Conservation (phyloP, 92 coral and sea anemone genomes). For the Parazoanthus atlanticus region DNA sequence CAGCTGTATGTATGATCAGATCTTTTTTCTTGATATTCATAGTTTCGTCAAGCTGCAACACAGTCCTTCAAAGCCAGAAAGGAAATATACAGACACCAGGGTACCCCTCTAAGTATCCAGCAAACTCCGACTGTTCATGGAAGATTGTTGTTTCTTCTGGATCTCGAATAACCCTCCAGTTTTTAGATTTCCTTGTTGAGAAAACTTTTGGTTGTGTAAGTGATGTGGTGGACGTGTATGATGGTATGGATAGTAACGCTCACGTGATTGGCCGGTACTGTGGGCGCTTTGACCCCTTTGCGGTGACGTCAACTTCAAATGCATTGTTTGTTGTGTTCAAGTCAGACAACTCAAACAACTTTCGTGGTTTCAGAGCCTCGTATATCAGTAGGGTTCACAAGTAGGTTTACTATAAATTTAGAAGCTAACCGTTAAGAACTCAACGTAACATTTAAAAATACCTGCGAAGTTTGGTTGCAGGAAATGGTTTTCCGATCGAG, state of each 20-base stretch:
- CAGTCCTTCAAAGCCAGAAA: constrained; percentile 37
- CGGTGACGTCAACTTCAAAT: constrained; percentile 58
- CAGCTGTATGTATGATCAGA: too few relatives aligned
- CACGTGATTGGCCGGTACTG: constrained; percentile 78
- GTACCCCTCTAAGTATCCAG: constrained; percentile 68
- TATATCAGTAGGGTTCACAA: neutral
- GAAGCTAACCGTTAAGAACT: too few relatives aligned
- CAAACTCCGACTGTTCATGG: constrained; percentile 73
- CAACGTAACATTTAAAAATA: too few relatives aligned
- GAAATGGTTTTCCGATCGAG: too few relatives aligned
- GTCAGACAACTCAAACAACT: constrained; percentile 64
- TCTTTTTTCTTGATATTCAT: neutral
- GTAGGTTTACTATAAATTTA: too few relatives aligned
- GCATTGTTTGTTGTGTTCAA: constrained; percentile 59
- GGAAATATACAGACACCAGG: constrained; percentile 73
- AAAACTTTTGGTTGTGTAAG: constrained; percentile 45
- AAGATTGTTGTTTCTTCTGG: constrained; percentile 72
- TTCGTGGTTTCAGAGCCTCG: constrained; percentile 71
- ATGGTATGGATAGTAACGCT: constrained; percentile 63
- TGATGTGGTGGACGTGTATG: constrained; percentile 76
- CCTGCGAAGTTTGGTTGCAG: too few relatives aligned
- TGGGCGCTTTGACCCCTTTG: constrained; percentile 58
- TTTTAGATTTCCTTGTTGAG: constrained; percentile 72
- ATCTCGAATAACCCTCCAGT: constrained; percentile 55
- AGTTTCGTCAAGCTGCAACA: constrained; percentile 46